Evolutionary conservation across 1,140 invertebrate species (phyloP), one percentile per base, ranked within the genome.

Genomic region (Cydia fagiglandana): DNA sequence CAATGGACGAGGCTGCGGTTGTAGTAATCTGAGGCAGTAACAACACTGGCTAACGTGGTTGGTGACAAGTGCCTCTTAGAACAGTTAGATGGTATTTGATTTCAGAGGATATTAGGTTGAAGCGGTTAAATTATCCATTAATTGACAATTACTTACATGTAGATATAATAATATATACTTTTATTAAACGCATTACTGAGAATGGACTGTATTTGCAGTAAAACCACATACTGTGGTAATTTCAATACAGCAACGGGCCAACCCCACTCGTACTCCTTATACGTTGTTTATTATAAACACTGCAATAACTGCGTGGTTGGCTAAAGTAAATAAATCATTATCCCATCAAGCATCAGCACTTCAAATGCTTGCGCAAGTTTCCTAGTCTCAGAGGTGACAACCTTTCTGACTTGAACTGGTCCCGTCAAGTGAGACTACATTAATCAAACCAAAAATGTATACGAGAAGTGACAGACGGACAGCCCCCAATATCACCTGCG

Each of bases 401-500:
- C 73, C 24, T 61, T 64, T 53, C 56, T 12, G 56, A 64, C 56
- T 13, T 68, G 45, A 78, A 77, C 64, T 76, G 61, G 76, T 77
- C 78, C 80, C 74, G 79, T 82, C 78, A 82, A 66, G 79, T 47
- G 13, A 12, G 75, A 81, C 77, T 81, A 78, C 81, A 91, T 89
- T 86, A 90, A 90, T 90, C 86, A 86, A 83, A 80, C 76, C 81
- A 15, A 74, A 68, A 81, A 79, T 81, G 78, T 56, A 56, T 70
- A 78, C 76, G 73, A 76, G 64, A 77, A 85, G 77, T 83, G 82
- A 84, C 80, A 79, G 80, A 84, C 79, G 79, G 84, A 86, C 84
- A 85, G 76, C 78, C 79, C 76, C 82, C 77, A 85, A 86, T 83
- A 87, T 87, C 85, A 88, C 83, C 83, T 87, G 84, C 74, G 81